Evolutionary conservation across 1,140 invertebrate species (phyloP), one percentile per base, ranked within the genome.

Genomic region (Drosophila miranda): DNA sequence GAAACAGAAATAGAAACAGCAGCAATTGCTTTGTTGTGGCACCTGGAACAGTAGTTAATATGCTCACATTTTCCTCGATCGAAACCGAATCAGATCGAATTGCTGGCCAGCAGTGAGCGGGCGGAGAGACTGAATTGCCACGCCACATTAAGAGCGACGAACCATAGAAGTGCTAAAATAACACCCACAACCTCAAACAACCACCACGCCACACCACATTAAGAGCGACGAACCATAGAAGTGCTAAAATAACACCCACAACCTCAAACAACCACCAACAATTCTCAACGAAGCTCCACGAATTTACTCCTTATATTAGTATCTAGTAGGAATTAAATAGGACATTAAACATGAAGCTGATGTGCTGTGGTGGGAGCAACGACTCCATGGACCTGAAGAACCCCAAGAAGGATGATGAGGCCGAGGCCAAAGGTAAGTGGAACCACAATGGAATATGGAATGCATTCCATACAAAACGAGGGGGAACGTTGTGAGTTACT

Each of bases 391-490:
- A 64, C 58, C 34, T 74, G 59, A 74, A 74, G 38, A 53, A 50
- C 3, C 26, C 60, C 46, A 73, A 42, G 9, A 75, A 75, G 53
- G 61, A 55, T 41, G 70, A 74, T 28, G 70, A 57, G 49, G 70
- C 71, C 19, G 70, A 13, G 28, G 71, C 53, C 61, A 41, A 66
- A 66, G 38, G 71, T 75, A 75, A 75, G 71, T 75, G 48, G 41
- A 54, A 28, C 6, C 23, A 6, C 28, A 26, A 19, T 19, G 19
- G 19, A 19, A 19, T 19, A 19, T 19, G 16, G 16, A 16, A 16
- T 16, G 0, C 0, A 16, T 16, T 16, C 16, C 16, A 16, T 16
- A 16, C 16, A 16, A 16, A 16, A 16, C n/a, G n/a, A n/a, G n/a
- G n/a, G n/a, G n/a, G n/a, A n/a, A n/a, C n/a, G n/a, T n/a, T n/a